A percentile compares a stretch with the other conserved stretches of the same genome.
These are phyloP conservation scores for Zaprionus africanus DNA, from an alignment of 1,140 invertebrate genomes.

Conservation along the genomic window DNA sequence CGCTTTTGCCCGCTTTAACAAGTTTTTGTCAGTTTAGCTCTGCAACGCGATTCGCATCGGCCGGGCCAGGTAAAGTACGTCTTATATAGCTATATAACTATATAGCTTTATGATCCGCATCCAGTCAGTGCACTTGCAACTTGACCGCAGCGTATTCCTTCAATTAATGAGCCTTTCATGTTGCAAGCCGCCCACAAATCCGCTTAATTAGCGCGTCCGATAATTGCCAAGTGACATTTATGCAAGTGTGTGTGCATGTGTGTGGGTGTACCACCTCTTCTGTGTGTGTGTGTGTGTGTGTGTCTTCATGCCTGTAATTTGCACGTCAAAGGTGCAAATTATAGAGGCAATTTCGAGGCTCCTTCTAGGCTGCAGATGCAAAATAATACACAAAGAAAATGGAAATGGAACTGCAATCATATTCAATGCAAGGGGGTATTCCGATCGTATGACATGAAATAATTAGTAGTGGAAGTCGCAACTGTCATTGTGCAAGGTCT, in stretches of 20 bases:
- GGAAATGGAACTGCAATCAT: neutral
- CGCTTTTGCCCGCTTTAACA: constrained; percentile 24
- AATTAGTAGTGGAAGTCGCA: neutral
- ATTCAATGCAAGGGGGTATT: neutral
- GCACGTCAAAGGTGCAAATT: constrained; percentile 65
- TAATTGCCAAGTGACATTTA: constrained; percentile 43
- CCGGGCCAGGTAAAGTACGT: neutral
- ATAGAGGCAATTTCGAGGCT: constrained; percentile 31
- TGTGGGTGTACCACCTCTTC: no score
- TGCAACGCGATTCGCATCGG: neutral
- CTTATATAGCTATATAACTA: neutral
- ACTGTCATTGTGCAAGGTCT: neutral
- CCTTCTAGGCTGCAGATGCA: constrained; percentile 4
- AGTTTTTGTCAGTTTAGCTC: constrained; percentile 11
- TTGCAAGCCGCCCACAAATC: constrained; percentile 45
- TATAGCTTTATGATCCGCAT: constrained; percentile 15
- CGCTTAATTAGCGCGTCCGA: constrained; percentile 24
- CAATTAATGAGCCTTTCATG: constrained; percentile 41
- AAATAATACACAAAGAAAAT: neutral
- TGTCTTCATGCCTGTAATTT: constrained; percentile 54
- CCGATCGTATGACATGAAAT: neutral
- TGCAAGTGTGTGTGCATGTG: neutral
- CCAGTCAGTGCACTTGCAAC: constrained; percentile 1
- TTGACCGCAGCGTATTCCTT: constrained; percentile 21
- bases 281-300: neutral